Percentiles rank a stretch among this genome's conserved stretches.
Evolutionary conservation across 2,113 vertebrate species (phyloP).

Genomic region (Cervus canadensis): DNA sequence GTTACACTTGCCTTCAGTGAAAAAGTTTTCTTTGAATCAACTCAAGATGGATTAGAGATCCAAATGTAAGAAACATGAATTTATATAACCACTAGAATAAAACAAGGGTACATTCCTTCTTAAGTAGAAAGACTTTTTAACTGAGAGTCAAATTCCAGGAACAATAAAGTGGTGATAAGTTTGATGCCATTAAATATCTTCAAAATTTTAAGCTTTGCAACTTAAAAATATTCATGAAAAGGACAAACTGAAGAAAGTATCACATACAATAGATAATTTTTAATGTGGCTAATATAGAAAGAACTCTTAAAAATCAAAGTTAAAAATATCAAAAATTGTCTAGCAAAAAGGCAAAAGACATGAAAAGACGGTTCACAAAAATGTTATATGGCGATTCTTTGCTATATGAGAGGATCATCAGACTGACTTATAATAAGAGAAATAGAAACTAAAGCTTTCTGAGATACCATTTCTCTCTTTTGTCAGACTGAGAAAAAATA

Average conservation of each 20-base stretch:
- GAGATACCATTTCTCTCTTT: neutral
- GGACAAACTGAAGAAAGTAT: neutral
- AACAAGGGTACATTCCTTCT: neutral
- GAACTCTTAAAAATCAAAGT: neutral
- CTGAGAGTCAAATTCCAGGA: neutral
- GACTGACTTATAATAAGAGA: neutral
- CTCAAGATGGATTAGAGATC: neutral
- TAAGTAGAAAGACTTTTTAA: neutral
- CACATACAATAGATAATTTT: neutral
- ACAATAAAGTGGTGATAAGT: neutral
- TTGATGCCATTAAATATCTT: neutral
- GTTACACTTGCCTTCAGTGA: neutral
- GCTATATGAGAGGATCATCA: neutral
- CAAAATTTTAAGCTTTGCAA: neutral
- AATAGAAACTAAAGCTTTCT: neutral
- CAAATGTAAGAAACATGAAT: neutral
- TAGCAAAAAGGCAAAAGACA: neutral
- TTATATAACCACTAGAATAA: neutral
- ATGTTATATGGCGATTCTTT: neutral
- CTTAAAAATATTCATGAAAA: neutral
- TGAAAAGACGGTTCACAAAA: neutral
- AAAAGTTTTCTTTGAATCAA: neutral
- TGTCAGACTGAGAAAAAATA: neutral
- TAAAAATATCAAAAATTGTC: neutral
- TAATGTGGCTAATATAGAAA: neutral